Evolutionary conservation across 2,113 vertebrate species (phyloP).

Genomic region (Nyctibius bracteatus): DNA sequence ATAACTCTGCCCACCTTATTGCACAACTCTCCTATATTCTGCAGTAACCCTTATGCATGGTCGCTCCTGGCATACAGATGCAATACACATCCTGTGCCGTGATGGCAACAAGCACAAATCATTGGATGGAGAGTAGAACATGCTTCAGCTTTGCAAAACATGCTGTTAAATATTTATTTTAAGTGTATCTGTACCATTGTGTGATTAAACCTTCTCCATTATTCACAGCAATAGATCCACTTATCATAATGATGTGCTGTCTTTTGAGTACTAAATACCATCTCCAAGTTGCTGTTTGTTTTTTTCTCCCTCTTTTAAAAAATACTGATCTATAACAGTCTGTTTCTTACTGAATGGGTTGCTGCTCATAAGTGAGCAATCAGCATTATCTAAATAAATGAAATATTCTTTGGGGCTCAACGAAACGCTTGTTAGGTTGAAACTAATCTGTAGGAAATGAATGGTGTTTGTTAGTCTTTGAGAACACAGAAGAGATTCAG

Average conservation of each 20-base stretch:
- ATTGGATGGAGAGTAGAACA: background rate
- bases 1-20: background rate
- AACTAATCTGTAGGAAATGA: conserved; percentile 74
- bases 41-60: background rate
- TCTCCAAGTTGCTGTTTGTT: conserved; percentile 8
- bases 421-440: conserved; percentile 72
- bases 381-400: conserved; percentile 74
- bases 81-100: background rate
- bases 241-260: conserved; percentile 6
- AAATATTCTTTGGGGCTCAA: conserved; percentile 76
- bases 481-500: conserved; percentile 69
- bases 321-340: conserved; percentile 35
- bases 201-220: conserved; percentile 49
- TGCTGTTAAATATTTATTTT: conserved; percentile 43
- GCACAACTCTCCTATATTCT: background rate
- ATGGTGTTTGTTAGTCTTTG: conserved; percentile 75
- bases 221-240: conserved; percentile 34
- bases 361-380: conserved; percentile 64
- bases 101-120: background rate
- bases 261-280: conserved; percentile 48
- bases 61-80: background rate
- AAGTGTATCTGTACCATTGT: conserved; percentile 19
- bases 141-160: conserved; percentile 37
- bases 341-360: conserved; percentile 64
- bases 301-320: conserved; percentile 7